These are phyloP conservation scores for Lepus oiostolus DNA, from an alignment of 2,797 vertebrate genomes.

Conservation along the genomic window DNA sequence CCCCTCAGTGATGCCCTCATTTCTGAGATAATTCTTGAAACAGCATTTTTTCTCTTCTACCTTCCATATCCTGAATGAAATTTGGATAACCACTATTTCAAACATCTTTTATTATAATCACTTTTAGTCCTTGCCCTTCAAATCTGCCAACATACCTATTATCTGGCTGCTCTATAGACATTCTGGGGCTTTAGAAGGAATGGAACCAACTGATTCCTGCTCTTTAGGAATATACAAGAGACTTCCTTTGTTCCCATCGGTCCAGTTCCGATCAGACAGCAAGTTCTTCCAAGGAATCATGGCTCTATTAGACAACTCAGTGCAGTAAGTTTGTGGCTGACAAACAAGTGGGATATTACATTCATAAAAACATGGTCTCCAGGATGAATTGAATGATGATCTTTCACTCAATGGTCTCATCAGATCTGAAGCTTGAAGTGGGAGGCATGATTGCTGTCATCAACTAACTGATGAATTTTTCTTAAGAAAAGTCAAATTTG, in stretches of 20 bases:
- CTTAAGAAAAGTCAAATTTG: slow-evolving; percentile 47
- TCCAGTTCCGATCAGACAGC: slow-evolving; percentile 27
- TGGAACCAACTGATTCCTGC: not conserved
- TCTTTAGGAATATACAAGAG: not conserved
- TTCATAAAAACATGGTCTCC: slow-evolving; percentile 43
- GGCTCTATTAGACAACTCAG: slow-evolving; percentile 3
- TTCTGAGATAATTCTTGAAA: slow-evolving; percentile 28
- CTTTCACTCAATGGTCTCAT: slow-evolving; percentile 7
- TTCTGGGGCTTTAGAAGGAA: slow-evolving; percentile 40
- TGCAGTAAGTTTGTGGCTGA: not conserved
- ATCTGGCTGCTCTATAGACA: slow-evolving; percentile 2
- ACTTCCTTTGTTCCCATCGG: slow-evolving; percentile 14
- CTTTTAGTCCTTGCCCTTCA: not conserved
- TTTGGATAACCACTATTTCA: slow-evolving; percentile 34
- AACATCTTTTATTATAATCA: slow-evolving; percentile 39
- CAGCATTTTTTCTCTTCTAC: slow-evolving; percentile 1
- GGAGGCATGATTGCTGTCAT: slow-evolving; percentile 6
- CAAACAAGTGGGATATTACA: slow-evolving; percentile 34
- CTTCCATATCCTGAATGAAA: not conserved
- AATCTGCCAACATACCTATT: not conserved
- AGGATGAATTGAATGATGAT: not conserved
- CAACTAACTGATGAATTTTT: slow-evolving; percentile 49
- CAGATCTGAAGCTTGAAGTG: not conserved
- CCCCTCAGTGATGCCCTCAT: not conserved
- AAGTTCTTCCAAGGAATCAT: slow-evolving; percentile 28